Evolutionary conservation across 2,113 vertebrate genomes (phyloP).

Genomic region (Sturnus vulgaris): DNA sequence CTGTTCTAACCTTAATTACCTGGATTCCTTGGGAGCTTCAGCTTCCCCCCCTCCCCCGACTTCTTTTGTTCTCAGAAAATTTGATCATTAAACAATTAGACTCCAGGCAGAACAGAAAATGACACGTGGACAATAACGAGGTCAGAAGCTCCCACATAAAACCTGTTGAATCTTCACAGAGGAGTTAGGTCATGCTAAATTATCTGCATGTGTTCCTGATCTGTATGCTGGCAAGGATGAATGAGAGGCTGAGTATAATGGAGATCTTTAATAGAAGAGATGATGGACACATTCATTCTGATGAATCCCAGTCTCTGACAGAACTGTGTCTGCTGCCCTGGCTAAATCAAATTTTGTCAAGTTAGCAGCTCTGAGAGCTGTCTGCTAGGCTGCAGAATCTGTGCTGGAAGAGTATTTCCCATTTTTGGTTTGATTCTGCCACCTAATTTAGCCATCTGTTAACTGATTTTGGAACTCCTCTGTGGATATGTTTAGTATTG

Average conservation of each 20-base stretch:
- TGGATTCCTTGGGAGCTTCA: conserved; percentile 16
- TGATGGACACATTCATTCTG: conserved; percentile 16
- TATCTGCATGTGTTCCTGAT: conserved; percentile 42
- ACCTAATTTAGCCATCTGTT: conserved; percentile 28
- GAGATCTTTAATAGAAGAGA: conserved; percentile 14
- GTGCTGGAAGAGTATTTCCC: background rate
- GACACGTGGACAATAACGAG: background rate
- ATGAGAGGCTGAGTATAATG: conserved; percentile 36
- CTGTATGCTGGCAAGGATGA: conserved; percentile 27
- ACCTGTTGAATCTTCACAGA: conserved; percentile 56
- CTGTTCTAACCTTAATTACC: background rate
- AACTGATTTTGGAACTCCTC: conserved; percentile 54
- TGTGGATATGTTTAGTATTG: conserved; percentile 33
- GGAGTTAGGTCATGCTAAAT: conserved; percentile 30
- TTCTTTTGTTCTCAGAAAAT: background rate
- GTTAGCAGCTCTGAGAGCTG: conserved; percentile 2
- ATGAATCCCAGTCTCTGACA: conserved; percentile 7
- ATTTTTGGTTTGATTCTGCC: conserved; percentile 40
- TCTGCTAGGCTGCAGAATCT: conserved; percentile 14
- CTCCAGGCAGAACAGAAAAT: conserved; percentile 10
- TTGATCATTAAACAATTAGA: background rate
- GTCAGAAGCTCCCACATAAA: conserved; percentile 13
- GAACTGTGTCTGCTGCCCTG: background rate
- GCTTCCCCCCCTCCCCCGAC: fast-evolving
- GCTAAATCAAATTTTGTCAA: conserved; percentile 31